Base-by-base conservation (phyloP, 2,888 invertebrate species). In the Hemaris fuciformis region DNA sequence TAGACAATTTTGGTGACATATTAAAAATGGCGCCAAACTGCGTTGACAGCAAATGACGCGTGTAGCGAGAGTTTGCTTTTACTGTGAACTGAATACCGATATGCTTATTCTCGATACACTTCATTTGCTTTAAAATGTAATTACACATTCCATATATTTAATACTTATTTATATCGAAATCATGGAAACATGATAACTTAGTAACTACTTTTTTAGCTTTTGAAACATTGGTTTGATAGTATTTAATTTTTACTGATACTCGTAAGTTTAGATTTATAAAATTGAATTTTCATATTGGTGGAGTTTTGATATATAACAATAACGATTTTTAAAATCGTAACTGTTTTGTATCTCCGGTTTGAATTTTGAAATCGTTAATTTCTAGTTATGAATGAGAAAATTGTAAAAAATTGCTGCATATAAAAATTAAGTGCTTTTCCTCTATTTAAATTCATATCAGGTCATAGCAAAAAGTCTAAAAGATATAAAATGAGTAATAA, bases 1-100 rank as follows among this genome's bases (percentile, higher is more conserved):
- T 62, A 46, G 64, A 62, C 69, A 27, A n/a, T 68, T 72, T 22
- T 69, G 63, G 56, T 45, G 20, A 53, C 31, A 15, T 31, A 1
- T 31, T 53, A 3, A 53, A 45, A 53, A 53, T 31, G 53, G 48
- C 27, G 27, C 8, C 48, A 25, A 46, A 23, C 13, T 27, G n/a
- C 15, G 27, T 20, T 43, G 10, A 53, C 7, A 18, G 8, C 38
- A 38, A 27, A 31, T 31, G 15, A n/a, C n/a, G 31, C 53, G 48
- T 6, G 27, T 31, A 43, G 18, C 27, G 53, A 53, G 53, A 31
- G 31, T 31, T 48, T 31, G 53, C n/a, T 53, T 31, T 27, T 53
- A 53, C 6, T 27, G 8, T 53, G 31, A 31, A 46, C 46, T 46
- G 53, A n/a, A 15, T 43, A 20, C 18, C 10, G 8, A 18, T 53